These are phyloP conservation scores for Prunella himalayana DNA, from an alignment of 2,113 vertebrate genomes.

Conservation along the genomic window DNA sequence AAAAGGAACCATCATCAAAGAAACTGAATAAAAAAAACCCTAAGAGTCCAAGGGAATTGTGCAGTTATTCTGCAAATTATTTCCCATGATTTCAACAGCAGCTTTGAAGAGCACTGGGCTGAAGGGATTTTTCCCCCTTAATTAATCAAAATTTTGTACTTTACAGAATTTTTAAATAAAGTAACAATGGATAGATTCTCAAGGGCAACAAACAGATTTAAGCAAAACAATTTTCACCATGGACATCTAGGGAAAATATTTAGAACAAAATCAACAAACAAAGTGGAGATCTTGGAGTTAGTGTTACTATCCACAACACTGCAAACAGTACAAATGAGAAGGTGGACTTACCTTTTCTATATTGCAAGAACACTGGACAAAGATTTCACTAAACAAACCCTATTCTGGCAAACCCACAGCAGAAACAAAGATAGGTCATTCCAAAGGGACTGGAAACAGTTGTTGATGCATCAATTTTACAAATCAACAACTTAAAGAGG, in stretches of 20 bases:
- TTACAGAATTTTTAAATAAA: not conserved
- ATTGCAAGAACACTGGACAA: slow-evolving; percentile 32
- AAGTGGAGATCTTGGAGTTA: not conserved
- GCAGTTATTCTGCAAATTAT: not conserved
- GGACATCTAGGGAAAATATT: not conserved
- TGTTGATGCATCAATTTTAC: not conserved
- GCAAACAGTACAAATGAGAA: slow-evolving; percentile 4
- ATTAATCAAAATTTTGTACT: not conserved
- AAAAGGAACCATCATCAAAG: not conserved
- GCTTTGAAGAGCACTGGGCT: not conserved
- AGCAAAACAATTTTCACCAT: not conserved
- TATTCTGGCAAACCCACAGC: slow-evolving; percentile 5
- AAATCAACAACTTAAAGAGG: not conserved
- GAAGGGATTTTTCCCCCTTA: not conserved
- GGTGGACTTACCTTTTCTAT: slow-evolving; percentile 3
- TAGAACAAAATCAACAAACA: not conserved
- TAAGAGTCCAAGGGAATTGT: not conserved
- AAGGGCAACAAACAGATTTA: not conserved
- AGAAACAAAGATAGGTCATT: not conserved
- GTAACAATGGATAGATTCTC: not conserved
- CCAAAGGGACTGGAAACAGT: not conserved
- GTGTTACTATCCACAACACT: not conserved
- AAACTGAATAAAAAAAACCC: fast-evolving
- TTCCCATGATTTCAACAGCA: not conserved
- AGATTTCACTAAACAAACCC: not conserved